Base-by-base conservation (phyloP, 2,888 invertebrate genomes). In the Dorcus hopei region DNA sequence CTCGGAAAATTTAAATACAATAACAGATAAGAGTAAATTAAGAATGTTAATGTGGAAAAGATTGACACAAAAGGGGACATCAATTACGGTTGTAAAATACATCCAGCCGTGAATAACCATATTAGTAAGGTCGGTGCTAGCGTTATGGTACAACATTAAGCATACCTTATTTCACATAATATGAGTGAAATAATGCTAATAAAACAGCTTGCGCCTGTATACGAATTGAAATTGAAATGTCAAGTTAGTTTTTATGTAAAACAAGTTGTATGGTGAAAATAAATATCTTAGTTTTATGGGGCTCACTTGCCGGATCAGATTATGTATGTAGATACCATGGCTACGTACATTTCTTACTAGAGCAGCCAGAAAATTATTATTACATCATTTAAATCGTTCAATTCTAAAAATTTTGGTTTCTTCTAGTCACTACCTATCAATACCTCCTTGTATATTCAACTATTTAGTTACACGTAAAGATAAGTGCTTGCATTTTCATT, bases 191-290 rank as follows among this genome's bases (percentile, higher is more conserved):
- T 77, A 77, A 70, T 71, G 67, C 68, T 73, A 68, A 76, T 76
- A 77, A 77, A 77, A 76, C 77, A 77, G 77, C 76, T 73, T 74
- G 76, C 73, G 76, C 72, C 61, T 74, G 73, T 64, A 72, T 70
- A 70, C 72, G 73, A 74, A 74, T 70, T 71, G 70, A 74, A 75
- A 76, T 77, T 76, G 76, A 77, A 76, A 77, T 67, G 76, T 77
- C 76, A 76, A 61, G 59, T 49, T 38, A 59, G 59, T 61, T 61
- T 61, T 53, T 52, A 58, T 53, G 49, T 33, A 38, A 26, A 53
- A 38, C 54, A 54, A 42, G 26, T 33, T 33, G 26, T 33, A 33
- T 33, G 26, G 26, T 33, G 26, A 33, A 33, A 33, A 33, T 33
- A 33, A 33, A 33, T 33, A 33, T 33, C 26, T 5, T 33, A 33